A percentile compares a stretch with the other conserved stretches of the same genome.
These are phyloP conservation scores for Cremastinae sp. DNA, from an alignment of 2,888 invertebrate genomes.

Conservation along the genomic window DNA sequence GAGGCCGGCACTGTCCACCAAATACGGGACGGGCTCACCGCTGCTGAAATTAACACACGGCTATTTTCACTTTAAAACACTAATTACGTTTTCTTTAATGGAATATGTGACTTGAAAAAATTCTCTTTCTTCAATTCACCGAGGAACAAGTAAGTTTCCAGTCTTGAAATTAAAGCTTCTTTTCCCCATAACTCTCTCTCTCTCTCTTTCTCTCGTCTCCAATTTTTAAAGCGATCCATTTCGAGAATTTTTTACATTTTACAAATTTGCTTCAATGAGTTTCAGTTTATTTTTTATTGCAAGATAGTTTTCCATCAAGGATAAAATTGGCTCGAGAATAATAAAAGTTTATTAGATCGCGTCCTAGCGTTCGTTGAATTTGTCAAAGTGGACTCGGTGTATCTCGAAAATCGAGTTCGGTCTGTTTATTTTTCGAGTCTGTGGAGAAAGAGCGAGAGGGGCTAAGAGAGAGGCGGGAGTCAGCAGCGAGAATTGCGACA, in stretches of 20 bases:
- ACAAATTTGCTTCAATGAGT: slow-evolving; percentile 41
- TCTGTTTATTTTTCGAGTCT: neutral
- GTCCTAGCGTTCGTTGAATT: neutral
- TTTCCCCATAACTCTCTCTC: neutral
- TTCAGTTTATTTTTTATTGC: slow-evolving; percentile 30
- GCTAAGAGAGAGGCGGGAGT: slow-evolving; percentile 40
- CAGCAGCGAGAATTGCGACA: slow-evolving; percentile 72
- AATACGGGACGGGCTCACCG: slow-evolving; percentile 80
- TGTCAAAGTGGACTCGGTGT: neutral
- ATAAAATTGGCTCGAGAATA: slow-evolving; percentile 55
- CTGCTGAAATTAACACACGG: slow-evolving; percentile 74
- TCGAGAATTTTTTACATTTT: slow-evolving; percentile 9
- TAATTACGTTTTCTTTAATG: slow-evolving; percentile 52
- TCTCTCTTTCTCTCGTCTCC: slow-evolving; percentile 19
- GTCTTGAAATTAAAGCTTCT: slow-evolving; percentile 42
- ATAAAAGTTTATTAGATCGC: slow-evolving; percentile 55
- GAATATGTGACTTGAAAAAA: slow-evolving; percentile 2
- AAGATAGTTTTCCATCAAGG: neutral
- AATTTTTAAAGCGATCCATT: neutral
- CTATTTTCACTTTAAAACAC: slow-evolving; percentile 72
- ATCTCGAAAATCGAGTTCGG: neutral
- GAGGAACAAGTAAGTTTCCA: slow-evolving; percentile 43
- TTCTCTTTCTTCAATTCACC: slow-evolving; percentile 25
- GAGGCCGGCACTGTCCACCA: slow-evolving; percentile 81
- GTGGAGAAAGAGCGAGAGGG: slow-evolving; percentile 33